Evolutionary conservation across 1,140 invertebrate species (phyloP).

Genomic region (Pseudomyrmex cubaensis): DNA sequence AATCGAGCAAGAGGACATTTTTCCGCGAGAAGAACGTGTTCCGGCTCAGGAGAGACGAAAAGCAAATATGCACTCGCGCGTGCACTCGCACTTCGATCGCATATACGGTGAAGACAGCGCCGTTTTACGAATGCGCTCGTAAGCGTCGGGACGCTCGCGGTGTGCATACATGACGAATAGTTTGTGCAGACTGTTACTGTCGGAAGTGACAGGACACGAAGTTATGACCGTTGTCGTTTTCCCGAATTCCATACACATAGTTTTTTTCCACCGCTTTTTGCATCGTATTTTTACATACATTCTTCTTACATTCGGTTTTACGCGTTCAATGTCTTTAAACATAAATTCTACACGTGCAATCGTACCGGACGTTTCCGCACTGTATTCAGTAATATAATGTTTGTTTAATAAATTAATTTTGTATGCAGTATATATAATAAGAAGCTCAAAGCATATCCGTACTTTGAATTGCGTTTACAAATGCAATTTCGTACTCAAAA

Average conservation of each 20-base stretch:
- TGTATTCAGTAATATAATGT: background rate
- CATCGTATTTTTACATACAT: too few relatives aligned
- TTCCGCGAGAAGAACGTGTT: conserved; percentile 21
- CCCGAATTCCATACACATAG: conserved; percentile 31
- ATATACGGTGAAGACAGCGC: conserved; percentile 29
- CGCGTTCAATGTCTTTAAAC: background rate
- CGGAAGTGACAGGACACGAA: conserved; percentile 52
- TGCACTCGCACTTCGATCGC: conserved; percentile 41
- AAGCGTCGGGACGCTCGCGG: conserved; percentile 11
- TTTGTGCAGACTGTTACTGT: conserved; percentile 33
- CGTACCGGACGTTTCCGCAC: background rate
- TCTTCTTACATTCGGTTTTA: background rate
- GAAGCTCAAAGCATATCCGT: background rate
- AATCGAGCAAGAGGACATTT: conserved; percentile 50
- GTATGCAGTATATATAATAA: too few relatives aligned
- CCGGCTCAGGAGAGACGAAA: background rate
- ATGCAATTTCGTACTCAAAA: background rate
- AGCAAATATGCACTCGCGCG: conserved; percentile 21
- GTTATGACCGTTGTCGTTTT: conserved; percentile 44
- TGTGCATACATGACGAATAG: conserved; percentile 50
- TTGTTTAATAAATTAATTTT: too few relatives aligned
- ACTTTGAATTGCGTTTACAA: background rate
- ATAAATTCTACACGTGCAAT: background rate
- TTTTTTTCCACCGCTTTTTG: conserved; percentile 20
- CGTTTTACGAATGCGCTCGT: conserved; percentile 8